A percentile compares a stretch with the other conserved stretches of the same genome.
Evolutionary conservation across 1,140 invertebrate species (phyloP).

Genomic region (Stenopsyche tienmushanensis): DNA sequence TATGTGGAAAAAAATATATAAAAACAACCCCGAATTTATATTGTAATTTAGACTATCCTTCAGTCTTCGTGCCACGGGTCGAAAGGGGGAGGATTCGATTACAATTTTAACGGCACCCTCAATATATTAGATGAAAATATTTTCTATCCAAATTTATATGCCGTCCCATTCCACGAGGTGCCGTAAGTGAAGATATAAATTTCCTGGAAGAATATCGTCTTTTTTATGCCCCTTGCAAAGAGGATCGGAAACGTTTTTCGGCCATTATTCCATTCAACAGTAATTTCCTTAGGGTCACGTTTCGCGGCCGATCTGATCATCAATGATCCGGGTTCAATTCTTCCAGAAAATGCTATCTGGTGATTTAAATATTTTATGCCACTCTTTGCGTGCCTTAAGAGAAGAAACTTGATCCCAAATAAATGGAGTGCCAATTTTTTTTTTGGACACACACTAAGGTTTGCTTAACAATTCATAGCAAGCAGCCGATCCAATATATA

Average conservation of each 20-base stretch:
- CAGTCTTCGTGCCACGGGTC: no score
- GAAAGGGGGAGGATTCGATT: not conserved
- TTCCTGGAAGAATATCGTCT: not conserved
- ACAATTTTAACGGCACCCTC: not conserved
- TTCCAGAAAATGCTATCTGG: not conserved
- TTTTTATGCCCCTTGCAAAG: not conserved
- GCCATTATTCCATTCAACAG: not conserved
- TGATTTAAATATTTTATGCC: not conserved
- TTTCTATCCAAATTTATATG: constrained; percentile 5
- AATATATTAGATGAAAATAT: not conserved
- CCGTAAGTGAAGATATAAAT: constrained; percentile 5
- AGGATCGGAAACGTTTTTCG: not conserved
- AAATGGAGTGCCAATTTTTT: no score
- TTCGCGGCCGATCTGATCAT: not conserved
- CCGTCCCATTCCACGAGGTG: not conserved
- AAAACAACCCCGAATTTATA: not conserved
- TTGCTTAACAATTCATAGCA: no score
- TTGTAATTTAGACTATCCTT: no score
- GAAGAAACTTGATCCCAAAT: no score
- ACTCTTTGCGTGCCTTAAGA: no score
- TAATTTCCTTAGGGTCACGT: constrained; percentile 4
- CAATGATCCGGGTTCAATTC: not conserved
- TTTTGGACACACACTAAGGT: no score
- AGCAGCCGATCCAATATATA: no score
- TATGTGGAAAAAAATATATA: no score